Base-by-base conservation (phyloP, 35 echinoderm and acorn worm genomes). In the Apostichopus californicus region DNA sequence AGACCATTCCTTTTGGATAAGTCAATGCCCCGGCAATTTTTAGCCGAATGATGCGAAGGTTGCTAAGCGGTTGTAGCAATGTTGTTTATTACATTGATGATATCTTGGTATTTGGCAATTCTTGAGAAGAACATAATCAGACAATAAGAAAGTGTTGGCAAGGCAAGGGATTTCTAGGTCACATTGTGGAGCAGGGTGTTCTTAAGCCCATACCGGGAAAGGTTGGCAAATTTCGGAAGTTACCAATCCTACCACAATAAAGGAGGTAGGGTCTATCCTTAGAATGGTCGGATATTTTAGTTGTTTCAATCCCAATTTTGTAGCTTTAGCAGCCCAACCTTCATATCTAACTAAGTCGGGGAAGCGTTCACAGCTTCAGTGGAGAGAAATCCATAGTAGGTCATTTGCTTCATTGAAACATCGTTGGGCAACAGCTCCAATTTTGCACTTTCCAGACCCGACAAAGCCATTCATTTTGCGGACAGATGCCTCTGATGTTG, bases 311-410 rank as follows among this genome's bases (percentile, higher is more conserved):
- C 34, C 34, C 34, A 46, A 46, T 46, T 46, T 3, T 2, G 34
- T 4, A 46, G 3, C 34, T 46, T 46, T 46, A 46, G 63, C 70
- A 17, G 92, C 54, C 53, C 92, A 73, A 34, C 77, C 88, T n/a
- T 78, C 92, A 7, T 84, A 93, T 88, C 71, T 93, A 20, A 93
- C 83, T 7, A 93, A 88, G 28, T 46, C 52, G 60, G 60, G 5
- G 72, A 52, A 34, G 9, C 34, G 11, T 26, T 56, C 6, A 57
- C 24, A 93, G 82, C 63, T 65, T 78, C 78, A 21, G 1, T 88
- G 92, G 83, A 83, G 70, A 60, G 82, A 93, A 78, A n/a, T 28
- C 25, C 92, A 88, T 52, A 65, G 88, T 17, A 55, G 21, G 18
- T 63, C 92, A 54, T 93, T 78, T 73, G n/a, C 13, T 0, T 63